Percentiles rank a stretch among this genome's conserved stretches.
Evolutionary conservation across 2,797 vertebrate species (phyloP).

Genomic region (Lateolabrax maculatus): DNA sequence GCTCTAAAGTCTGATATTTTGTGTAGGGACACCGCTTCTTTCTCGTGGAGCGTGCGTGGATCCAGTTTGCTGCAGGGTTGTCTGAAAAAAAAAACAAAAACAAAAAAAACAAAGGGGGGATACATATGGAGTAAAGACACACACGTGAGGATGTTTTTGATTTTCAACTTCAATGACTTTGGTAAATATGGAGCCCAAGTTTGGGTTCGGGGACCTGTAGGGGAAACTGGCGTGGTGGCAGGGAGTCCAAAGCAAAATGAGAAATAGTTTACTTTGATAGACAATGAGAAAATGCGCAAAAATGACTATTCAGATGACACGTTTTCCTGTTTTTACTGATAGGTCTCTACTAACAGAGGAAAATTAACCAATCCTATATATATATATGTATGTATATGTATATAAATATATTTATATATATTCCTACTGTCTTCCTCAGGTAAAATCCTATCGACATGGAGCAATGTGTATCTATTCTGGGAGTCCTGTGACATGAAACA

Average conservation of each 20-base stretch:
- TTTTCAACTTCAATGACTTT: background rate
- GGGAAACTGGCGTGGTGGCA: background rate
- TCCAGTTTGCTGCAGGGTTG: constrained; percentile 99
- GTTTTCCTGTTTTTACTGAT: constrained; percentile 6
- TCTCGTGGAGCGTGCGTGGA: constrained; percentile 96
- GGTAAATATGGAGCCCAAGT: background rate
- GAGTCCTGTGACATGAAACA: constrained; percentile 56
- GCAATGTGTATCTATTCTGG: constrained; percentile 32
- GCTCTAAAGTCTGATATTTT: constrained; percentile 98
- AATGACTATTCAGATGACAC: background rate
- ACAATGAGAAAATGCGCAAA: constrained; percentile 16
- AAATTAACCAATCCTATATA: background rate
- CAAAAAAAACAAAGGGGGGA: background rate
- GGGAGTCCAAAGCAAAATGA: background rate
- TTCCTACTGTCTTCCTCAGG: background rate
- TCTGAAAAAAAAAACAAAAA: constrained; percentile 85
- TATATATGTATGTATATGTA: no score
- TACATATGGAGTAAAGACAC: constrained; percentile 4
- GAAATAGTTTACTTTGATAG: background rate
- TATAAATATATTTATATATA: no score
- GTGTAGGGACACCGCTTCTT: constrained; percentile 99
- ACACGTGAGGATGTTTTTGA: constrained; percentile 2
- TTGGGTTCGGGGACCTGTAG: background rate
- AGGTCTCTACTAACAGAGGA: background rate
- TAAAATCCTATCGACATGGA: constrained; percentile 23